Conservation (phyloP, 2,113 vertebrate genomes). For the Microcebus tavaratra region DNA sequence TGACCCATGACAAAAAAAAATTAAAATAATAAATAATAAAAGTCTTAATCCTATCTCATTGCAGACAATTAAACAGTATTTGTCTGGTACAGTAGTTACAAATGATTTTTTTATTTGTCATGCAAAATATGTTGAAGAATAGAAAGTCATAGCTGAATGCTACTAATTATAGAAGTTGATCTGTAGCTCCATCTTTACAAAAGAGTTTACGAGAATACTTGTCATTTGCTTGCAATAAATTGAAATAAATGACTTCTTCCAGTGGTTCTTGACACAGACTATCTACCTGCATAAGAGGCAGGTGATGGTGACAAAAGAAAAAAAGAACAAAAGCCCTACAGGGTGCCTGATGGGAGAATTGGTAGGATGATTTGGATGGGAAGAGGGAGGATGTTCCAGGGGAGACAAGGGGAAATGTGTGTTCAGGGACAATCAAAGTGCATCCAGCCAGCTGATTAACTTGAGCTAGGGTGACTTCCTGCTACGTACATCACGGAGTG, state of each 20-base stretch:
- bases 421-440: neutral
- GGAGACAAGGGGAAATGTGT: neutral
- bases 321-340: neutral
- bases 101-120: neutral
- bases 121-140: neutral
- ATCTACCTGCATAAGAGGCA: neutral
- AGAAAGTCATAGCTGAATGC: neutral
- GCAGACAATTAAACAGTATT: neutral
- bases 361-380: too few relatives aligned
- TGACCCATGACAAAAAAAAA: neutral
- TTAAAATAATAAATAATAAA: too few relatives aligned
- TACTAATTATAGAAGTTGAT: neutral
- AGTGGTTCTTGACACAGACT: neutral
- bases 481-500: neutral
- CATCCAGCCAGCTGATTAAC: neutral
- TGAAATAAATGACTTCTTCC: neutral
- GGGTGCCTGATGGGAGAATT: neutral
- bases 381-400: neutral
- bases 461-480: neutral
- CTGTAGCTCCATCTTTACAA: neutral
- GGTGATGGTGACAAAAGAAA: neutral
- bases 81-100: neutral
- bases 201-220: neutral
- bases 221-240: neutral
- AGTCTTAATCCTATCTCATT: neutral